These are phyloP conservation scores for Pimephales promelas DNA, from an alignment of 2,113 vertebrate species.

Conservation along the genomic window DNA sequence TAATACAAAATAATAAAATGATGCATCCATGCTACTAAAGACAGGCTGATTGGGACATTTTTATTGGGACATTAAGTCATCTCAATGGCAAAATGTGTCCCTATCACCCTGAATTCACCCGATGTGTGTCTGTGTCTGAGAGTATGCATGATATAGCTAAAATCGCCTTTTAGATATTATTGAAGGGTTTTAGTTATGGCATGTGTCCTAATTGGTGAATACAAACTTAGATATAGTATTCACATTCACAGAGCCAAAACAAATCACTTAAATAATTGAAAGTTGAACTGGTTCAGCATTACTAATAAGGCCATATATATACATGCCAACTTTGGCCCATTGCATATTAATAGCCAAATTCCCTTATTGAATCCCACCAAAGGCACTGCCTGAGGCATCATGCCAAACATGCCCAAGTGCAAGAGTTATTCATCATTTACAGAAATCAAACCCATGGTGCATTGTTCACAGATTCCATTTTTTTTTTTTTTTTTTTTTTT, in stretches of 20 bases:
- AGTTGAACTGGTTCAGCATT: not conserved
- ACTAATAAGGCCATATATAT: not conserved
- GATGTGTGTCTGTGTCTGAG: not conserved
- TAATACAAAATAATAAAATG: no score
- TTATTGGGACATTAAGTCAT: no score
- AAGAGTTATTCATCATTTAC: constrained; percentile 27
- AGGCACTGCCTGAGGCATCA: constrained; percentile 31
- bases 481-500: not conserved
- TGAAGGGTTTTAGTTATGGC: not conserved
- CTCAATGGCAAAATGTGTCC: no score
- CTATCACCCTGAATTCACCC: no score
- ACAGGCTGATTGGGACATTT: no score
- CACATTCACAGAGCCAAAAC: not conserved
- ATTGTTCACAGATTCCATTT: not conserved
- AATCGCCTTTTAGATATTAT: not conserved
- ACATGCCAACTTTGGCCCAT: constrained; percentile 1
- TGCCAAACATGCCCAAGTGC: constrained; percentile 4
- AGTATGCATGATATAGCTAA: not conserved
- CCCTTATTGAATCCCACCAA: constrained; percentile 33
- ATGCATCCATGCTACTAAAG: no score
- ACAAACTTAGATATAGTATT: not conserved
- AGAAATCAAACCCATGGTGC: constrained; percentile 10
- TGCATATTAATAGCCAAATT: constrained; percentile 21
- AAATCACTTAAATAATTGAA: not conserved
- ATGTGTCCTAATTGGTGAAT: not conserved